Evolutionary conservation across 1,140 invertebrate genomes (phyloP).

Genomic region (Pogonomyrmex barbatus): DNA sequence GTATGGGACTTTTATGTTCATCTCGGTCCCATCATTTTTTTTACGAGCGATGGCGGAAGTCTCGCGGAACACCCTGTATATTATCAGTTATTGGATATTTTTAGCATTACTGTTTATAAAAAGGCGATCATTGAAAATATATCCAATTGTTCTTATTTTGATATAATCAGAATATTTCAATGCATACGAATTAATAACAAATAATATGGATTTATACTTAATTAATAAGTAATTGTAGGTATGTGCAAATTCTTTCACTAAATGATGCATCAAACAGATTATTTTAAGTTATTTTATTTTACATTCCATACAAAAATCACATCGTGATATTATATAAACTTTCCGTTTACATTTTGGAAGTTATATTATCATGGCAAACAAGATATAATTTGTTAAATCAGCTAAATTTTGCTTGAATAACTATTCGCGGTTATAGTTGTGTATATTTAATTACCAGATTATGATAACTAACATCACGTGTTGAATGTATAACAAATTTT

Average conservation of each 20-base stretch:
- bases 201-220: slow-evolving; percentile 36
- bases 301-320: neutral
- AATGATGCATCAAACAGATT: neutral
- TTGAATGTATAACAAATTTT: slow-evolving; percentile 55
- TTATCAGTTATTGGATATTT: slow-evolving; percentile 20
- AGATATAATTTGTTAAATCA: slow-evolving; percentile 17
- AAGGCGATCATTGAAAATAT: slow-evolving; percentile 25
- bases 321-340: neutral
- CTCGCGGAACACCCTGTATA: too few relatives aligned
- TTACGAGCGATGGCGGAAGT: too few relatives aligned
- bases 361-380: neutral
- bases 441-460: slow-evolving; percentile 52
- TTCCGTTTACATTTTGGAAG: too few relatives aligned
- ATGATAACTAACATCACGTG: slow-evolving; percentile 47
- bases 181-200: neutral
- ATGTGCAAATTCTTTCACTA: neutral
- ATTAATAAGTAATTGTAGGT: slow-evolving; percentile 1
- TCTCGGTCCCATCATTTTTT: too few relatives aligned
- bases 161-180: neutral
- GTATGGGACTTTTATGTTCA: too few relatives aligned
- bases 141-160: slow-evolving; percentile 13
- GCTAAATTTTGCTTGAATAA: slow-evolving; percentile 41
- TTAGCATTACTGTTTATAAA: neutral
- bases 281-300: neutral
- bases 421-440: slow-evolving; percentile 1